A percentile compares a stretch with the other conserved stretches of the same genome.
Conservation (phyloP, 2,888 invertebrate genomes). For the Matsumyia berberina region DNA sequence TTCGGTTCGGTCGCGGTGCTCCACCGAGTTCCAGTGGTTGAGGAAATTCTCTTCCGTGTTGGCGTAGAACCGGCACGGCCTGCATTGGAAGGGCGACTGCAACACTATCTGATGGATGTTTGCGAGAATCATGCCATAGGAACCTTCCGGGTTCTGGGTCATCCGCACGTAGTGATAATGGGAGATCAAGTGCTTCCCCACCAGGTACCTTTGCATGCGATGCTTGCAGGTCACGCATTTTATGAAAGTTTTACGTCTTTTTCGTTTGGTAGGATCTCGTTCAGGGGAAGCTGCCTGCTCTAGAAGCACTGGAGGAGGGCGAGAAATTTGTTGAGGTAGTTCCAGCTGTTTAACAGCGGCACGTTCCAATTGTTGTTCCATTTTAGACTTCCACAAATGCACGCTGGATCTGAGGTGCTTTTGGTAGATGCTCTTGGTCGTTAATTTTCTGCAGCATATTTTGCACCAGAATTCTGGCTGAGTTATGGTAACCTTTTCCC, state of each 20-base stretch:
- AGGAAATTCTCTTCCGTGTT: constrained; percentile 90
- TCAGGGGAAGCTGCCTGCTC: constrained; percentile 28
- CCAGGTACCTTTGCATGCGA: constrained; percentile 88
- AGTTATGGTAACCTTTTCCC: constrained; percentile 82
- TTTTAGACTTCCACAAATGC: constrained; percentile 88
- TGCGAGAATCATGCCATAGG: constrained; percentile 88
- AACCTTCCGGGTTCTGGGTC: constrained; percentile 86
- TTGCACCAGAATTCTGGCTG: constrained; percentile 89
- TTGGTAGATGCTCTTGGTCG: constrained; percentile 90
- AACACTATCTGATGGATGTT: constrained; percentile 91
- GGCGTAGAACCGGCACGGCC: constrained; percentile 93
- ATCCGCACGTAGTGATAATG: constrained; percentile 93
- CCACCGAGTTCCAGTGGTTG: constrained; percentile 89
- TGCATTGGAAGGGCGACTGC: constrained; percentile 94
- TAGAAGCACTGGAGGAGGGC: constrained; percentile 17
- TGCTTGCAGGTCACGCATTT: constrained; percentile 90
- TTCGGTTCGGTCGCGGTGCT: constrained; percentile 85
- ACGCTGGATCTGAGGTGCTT: constrained; percentile 90
- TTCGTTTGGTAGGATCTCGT: constrained; percentile 82
- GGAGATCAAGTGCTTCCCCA: constrained; percentile 94
- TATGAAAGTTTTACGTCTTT: constrained; percentile 86
- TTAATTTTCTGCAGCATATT: constrained; percentile 91
- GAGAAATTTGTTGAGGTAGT: constrained; percentile 65
- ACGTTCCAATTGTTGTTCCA: constrained; percentile 89
- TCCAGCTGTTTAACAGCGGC: constrained; percentile 82